Conservation (phyloP, 2,113 vertebrate species). For the Albula goreensis region DNA sequence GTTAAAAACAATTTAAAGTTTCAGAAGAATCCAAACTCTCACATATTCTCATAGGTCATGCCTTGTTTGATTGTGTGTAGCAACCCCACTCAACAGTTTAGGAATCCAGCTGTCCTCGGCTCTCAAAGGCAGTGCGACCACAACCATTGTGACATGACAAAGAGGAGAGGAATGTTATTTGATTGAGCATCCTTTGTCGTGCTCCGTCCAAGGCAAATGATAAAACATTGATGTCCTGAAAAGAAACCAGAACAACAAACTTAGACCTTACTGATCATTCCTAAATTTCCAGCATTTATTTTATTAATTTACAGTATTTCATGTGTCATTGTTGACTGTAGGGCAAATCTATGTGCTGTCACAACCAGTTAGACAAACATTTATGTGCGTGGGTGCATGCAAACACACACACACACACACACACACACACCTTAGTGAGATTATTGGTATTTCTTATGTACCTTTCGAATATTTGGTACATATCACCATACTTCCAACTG, state of each 20-base stretch:
- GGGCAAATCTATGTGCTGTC: background rate
- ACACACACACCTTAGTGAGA: background rate
- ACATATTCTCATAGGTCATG: background rate
- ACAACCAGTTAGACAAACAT: background rate
- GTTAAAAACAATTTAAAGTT: background rate
- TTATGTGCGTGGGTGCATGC: too few relatives aligned
- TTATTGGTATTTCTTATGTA: background rate
- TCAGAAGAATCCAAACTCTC: background rate
- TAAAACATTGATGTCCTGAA: background rate
- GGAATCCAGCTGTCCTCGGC: slow-evolving; percentile 20
- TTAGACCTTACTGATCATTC: background rate
- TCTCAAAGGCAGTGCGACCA: background rate
- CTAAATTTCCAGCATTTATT: background rate
- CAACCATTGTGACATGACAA: slow-evolving; percentile 14
- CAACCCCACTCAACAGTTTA: slow-evolving; percentile 8
- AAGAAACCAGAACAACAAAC: slow-evolving; percentile 4
- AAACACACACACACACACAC: background rate
- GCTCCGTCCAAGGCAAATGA: background rate
- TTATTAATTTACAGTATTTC: background rate
- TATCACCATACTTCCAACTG: background rate
- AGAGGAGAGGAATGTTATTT: slow-evolving; percentile 11
- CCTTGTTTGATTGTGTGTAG: slow-evolving; percentile 1
- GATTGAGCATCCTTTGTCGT: slow-evolving; percentile 20
- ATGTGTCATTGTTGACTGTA: too few relatives aligned
- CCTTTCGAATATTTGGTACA: background rate